Percentiles rank a stretch among this genome's conserved stretches.
These are phyloP conservation scores for Cephalopholis sonnerati DNA, from an alignment of 2,113 vertebrate genomes.

Conservation along the genomic window DNA sequence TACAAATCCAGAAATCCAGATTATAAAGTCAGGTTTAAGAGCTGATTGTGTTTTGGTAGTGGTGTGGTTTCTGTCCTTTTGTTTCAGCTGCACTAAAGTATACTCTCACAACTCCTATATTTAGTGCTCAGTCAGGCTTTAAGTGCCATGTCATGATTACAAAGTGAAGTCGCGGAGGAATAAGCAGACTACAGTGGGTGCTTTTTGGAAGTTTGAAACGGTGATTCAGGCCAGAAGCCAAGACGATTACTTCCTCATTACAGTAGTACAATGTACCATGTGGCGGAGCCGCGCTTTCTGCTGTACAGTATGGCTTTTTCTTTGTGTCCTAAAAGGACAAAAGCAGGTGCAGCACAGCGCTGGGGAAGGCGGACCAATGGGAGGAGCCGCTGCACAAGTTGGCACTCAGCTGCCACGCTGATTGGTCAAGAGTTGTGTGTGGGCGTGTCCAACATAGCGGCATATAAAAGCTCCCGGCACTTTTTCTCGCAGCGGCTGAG, in stretches of 20 bases:
- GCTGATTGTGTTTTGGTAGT: neutral
- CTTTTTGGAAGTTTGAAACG: neutral
- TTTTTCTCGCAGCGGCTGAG: neutral
- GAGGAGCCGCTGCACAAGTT: slow-evolving; percentile 32
- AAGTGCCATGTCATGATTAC: neutral
- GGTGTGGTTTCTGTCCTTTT: neutral
- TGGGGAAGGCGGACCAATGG: slow-evolving; percentile 46
- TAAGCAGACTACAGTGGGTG: neutral
- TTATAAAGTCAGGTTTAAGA: neutral
- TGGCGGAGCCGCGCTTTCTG: slow-evolving; percentile 33
- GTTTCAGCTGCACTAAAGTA: neutral
- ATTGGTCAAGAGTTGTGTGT: slow-evolving; percentile 44
- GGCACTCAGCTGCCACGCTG: neutral
- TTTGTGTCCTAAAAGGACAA: slow-evolving; percentile 83
- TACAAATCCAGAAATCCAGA: neutral
- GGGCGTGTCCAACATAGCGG: slow-evolving; percentile 19
- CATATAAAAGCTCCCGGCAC: slow-evolving; percentile 69
- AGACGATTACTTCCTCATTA: slow-evolving; percentile 34
- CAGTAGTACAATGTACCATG: slow-evolving; percentile 32
- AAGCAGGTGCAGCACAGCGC: slow-evolving; percentile 81
- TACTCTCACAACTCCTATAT: neutral
- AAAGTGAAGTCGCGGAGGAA: neutral
- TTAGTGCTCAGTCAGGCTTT: neutral
- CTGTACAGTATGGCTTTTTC: slow-evolving; percentile 43
- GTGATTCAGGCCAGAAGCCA: neutral